Evolutionary conservation across 1,140 invertebrate genomes (phyloP), one percentile per base, ranked within the genome.

Genomic region (Yoshiicerus persimilis): DNA sequence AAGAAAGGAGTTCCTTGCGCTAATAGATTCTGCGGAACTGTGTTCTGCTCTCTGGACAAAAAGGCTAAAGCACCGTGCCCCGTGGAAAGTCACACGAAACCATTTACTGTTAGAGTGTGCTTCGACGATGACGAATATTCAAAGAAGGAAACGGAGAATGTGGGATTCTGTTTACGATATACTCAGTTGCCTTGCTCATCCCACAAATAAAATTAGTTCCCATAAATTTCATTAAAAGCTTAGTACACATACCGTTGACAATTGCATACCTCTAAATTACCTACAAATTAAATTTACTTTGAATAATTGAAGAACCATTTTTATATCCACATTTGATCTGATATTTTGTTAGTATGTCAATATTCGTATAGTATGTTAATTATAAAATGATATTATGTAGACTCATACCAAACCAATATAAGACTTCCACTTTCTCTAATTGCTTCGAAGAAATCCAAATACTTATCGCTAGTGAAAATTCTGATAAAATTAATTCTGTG

Each of bases 1-100:
- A 91, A 91, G 90, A 91, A 91, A 47, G 91, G 91, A 83, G 89
- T 90, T 13, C 91, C 91, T 23, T 91, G 91, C 84, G 91, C 91
- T 23, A 91, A 90, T 56, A 4, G 91, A 23, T 91, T 91, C 86
- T 91, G 91, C 64, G 91, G 91, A 62, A 91, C 91, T 10, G 89
- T 90, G n/a, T 91, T 91, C 88, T 91, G 91, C 83, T 91, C 91
- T 2, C 30, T 91, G 32, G 89, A 91, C 62, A 91, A 91, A 39
- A 91, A 91, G 83, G 91, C 89, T 16, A 91, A 91, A 41, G 88
- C 87, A 25, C 88, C 91, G 10, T 91, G 91, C 70, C 91, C 91
- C 10, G 90, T 91, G 10, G 91, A 91, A 41, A 90, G 89, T 87
- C 91, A 91, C 70, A 90, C 90, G 16, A 91, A 91, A 83, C 91